phyloP scores from a whole-genome alignment of 2,888 invertebrate genomes.

The Trichopoda pennipes region DNA sequence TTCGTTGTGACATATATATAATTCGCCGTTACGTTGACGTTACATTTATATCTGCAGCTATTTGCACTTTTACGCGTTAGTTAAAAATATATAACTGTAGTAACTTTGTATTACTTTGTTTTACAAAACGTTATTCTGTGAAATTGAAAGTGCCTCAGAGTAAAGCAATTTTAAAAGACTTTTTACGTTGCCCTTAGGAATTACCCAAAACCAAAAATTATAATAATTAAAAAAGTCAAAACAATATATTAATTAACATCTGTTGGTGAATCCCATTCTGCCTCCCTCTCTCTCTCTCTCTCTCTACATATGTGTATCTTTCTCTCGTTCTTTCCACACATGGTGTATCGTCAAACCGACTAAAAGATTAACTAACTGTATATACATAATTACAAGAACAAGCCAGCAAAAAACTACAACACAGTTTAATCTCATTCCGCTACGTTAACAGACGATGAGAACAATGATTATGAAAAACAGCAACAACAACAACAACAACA shows the following conservation, averaged over 20 bases:
- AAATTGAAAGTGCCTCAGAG: too few relatives aligned
- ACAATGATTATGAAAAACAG: conserved; percentile 17
- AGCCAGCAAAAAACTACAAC: conserved; percentile 2
- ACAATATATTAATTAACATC: conserved; percentile 58
- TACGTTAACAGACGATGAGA: conserved; percentile 8
- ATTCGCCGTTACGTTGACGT: too few relatives aligned
- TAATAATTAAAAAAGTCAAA: background rate
- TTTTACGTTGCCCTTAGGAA: too few relatives aligned
- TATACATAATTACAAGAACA: conserved; percentile 43
- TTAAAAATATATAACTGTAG: too few relatives aligned
- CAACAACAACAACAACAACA: conserved; percentile 11
- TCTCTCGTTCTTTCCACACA: background rate
- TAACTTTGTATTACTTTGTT: too few relatives aligned
- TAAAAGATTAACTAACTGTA: conserved; percentile 62
- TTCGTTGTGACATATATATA: too few relatives aligned
- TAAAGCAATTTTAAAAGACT: too few relatives aligned
- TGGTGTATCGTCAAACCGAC: conserved; percentile 42
- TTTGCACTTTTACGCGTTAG: too few relatives aligned
- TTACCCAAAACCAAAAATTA: too few relatives aligned
- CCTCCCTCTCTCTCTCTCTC: background rate
- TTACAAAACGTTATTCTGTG: too few relatives aligned
- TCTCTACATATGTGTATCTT: too few relatives aligned
- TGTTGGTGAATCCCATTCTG: conserved; percentile 29
- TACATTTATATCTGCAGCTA: too few relatives aligned
- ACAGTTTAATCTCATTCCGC: conserved; percentile 37